phyloP scores from a whole-genome alignment of 2,113 vertebrate genomes.

The Pterocles burchelli region DNA sequence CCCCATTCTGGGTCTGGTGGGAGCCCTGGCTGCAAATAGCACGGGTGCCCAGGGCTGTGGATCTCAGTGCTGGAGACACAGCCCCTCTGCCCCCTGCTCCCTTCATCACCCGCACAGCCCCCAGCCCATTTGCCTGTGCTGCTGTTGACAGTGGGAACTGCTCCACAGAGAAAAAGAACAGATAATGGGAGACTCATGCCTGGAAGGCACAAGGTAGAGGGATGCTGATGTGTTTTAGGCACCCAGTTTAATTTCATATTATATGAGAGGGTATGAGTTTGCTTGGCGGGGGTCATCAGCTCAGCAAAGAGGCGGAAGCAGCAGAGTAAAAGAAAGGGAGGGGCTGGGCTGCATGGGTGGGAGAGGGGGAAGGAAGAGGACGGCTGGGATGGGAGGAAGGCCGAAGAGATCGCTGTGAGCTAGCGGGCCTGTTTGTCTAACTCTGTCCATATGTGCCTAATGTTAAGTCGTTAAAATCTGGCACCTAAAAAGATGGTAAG shows the following conservation, averaged over 20 bases:
- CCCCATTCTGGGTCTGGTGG: background rate
- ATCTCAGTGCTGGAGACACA: background rate
- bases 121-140: rapidly evolving
- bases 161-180: background rate
- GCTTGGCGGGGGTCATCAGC: background rate
- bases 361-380: background rate
- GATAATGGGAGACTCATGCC: rapidly evolving
- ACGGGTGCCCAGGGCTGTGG: rapidly evolving
- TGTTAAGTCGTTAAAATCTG: background rate
- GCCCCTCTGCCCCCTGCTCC: background rate
- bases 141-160: rapidly evolving
- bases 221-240: background rate
- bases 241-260: background rate
- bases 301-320: background rate
- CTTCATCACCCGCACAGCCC: too few species aligned
- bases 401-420: background rate
- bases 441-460: background rate
- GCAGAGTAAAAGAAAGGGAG: background rate
- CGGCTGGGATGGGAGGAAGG: background rate
- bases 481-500: background rate
- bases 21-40: rapidly evolving
- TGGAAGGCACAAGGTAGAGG: background rate
- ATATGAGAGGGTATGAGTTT: too few species aligned
- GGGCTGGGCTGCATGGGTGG: background rate
- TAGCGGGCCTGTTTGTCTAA: background rate